Evolutionary conservation across 2,888 invertebrate genomes (phyloP).

Genomic region (Phaedon cochleariae): DNA sequence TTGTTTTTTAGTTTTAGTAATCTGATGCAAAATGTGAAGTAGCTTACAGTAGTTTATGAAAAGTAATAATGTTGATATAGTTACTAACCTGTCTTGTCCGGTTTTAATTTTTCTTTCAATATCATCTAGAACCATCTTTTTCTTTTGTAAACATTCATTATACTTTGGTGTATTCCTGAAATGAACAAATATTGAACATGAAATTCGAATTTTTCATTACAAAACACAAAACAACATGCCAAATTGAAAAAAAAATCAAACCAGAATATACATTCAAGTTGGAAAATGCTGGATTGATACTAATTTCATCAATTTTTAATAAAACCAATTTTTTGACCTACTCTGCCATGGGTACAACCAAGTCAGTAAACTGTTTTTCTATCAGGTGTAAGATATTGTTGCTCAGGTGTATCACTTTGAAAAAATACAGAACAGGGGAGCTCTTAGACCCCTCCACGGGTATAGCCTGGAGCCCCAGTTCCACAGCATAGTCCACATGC

Average conservation of each 20-base stretch:
- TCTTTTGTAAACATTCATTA: constrained; percentile 87
- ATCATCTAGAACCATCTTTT: constrained; percentile 85
- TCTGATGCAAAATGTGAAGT: too few relatives aligned
- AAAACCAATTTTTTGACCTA: constrained; percentile 63
- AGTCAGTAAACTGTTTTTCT: constrained; percentile 92
- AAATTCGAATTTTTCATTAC: too few relatives aligned
- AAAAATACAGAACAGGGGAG: constrained; percentile 89
- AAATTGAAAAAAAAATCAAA: too few relatives aligned
- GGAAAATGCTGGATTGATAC: too few relatives aligned
- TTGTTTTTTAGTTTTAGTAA: too few relatives aligned
- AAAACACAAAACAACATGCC: too few relatives aligned
- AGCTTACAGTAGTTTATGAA: too few relatives aligned
- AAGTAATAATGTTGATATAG: too few relatives aligned
- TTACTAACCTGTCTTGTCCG: constrained; percentile 75
- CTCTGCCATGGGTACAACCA: constrained; percentile 87
- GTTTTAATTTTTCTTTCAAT: constrained; percentile 91
- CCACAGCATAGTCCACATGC: constrained; percentile 96
- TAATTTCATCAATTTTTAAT: too few relatives aligned
- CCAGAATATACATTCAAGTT: too few relatives aligned
- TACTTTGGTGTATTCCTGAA: constrained; percentile 86
- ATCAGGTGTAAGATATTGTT: constrained; percentile 93
- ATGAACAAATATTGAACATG: constrained; percentile 43
- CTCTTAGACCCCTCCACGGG: constrained; percentile 85
- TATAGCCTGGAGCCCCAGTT: constrained; percentile 88
- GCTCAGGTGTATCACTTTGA: constrained; percentile 90